These are phyloP conservation scores for Radopholus similis DNA, from an alignment of 1,140 invertebrate species.

Conservation along the genomic window DNA sequence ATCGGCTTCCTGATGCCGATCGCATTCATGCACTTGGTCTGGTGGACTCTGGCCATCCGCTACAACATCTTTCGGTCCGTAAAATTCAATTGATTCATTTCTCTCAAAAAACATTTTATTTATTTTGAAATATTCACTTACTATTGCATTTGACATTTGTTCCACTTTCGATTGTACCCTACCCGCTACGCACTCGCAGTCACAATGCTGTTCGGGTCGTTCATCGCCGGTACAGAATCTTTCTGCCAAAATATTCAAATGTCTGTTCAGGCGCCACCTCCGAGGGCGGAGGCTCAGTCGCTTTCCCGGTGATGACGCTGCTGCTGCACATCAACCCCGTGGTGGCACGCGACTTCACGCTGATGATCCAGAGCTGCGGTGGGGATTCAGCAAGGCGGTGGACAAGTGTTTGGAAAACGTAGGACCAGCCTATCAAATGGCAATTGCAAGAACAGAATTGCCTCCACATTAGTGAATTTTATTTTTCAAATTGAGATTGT, in stretches of 20 bases:
- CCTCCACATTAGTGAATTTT: background rate
- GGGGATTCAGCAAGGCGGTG: background rate
- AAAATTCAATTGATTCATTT: constrained; percentile 2
- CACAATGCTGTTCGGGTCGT: constrained; percentile 45
- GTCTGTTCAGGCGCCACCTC: constrained; percentile 40
- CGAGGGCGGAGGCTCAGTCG: constrained; percentile 53
- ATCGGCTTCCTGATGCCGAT: constrained; percentile 44
- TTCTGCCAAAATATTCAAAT: background rate
- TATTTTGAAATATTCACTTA: background rate
- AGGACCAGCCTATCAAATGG: too few relatives aligned
- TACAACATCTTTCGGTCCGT: constrained; percentile 43
- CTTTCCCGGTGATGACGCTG: constrained; percentile 56
- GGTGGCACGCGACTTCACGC: constrained; percentile 51
- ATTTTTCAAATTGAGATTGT: constrained; percentile 1
- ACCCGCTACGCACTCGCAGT: constrained; percentile 42
- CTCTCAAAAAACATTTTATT: background rate
- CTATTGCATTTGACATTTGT: background rate
- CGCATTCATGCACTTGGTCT: constrained; percentile 37
- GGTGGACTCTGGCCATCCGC: constrained; percentile 46
- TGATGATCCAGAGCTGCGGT: constrained; percentile 50
- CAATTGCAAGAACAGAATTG: constrained; percentile 11
- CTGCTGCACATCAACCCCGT: constrained; percentile 36
- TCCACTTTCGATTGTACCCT: too few relatives aligned
- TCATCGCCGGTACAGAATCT: constrained; percentile 18
- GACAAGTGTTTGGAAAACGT: background rate